Evolutionary conservation across 2,797 vertebrate species (phyloP).

Genomic region (Sebastes goodei): DNA sequence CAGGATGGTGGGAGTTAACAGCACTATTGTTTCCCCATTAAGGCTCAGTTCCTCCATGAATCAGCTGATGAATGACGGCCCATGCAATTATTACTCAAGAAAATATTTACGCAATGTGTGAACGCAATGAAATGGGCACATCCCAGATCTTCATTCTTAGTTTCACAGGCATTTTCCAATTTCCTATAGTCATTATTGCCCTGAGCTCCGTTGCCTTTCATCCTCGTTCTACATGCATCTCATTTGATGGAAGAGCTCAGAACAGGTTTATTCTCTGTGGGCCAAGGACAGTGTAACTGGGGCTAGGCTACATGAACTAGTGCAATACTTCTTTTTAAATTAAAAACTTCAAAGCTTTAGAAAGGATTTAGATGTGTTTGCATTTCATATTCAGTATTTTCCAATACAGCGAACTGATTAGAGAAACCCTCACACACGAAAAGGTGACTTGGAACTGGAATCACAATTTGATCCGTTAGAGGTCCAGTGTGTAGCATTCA

Average conservation of each 20-base stretch:
- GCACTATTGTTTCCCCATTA: not conserved
- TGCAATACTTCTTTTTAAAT: not conserved
- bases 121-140: not conserved
- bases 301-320: not conserved
- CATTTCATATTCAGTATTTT: not conserved
- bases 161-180: not conserved
- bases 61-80: not conserved
- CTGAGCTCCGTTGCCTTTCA: not conserved
- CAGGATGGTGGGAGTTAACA: not conserved
- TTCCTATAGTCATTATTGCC: not conserved
- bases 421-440: not conserved
- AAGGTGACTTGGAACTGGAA: too few species aligned
- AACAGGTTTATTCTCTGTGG: constrained; percentile 16
- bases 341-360: not conserved
- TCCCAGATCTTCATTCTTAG: not conserved
- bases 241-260: constrained; percentile 5
- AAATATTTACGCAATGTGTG: not conserved
- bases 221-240: not conserved
- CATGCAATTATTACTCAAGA: not conserved
- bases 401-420: not conserved
- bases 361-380: not conserved
- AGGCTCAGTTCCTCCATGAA: constrained; percentile 1
- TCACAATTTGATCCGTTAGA: too few species aligned
- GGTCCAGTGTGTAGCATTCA: not conserved
- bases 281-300: not conserved